Evolutionary conservation across 2,888 invertebrate genomes (phyloP), one percentile per base, ranked within the genome.

Genomic region (Apotomis turbidana): DNA sequence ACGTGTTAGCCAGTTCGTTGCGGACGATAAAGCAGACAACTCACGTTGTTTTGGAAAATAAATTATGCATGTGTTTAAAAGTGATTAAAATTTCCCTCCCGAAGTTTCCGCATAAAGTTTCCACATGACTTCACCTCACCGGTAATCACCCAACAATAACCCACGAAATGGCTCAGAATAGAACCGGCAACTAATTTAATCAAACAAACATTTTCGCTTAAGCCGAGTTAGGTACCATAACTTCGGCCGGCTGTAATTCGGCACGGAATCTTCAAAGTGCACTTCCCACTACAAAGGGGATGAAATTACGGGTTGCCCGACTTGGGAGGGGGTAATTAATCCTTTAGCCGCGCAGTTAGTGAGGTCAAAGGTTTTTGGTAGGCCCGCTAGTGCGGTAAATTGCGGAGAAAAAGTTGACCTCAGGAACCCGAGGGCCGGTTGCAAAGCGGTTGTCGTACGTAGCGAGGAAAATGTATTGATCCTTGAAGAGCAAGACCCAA

Each of bases 181-280:
- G 8, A 66, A 66, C 55, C 13, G 12, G 44, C 41, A 67, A 71
- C 61, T 61, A 67, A 67, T 71, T 71, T 67, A 71, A 71, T 67
- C 60, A 71, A 71, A 71, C 67, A 67, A 71, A 71, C 71, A 67
- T 61, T 71, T 71, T 41, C 67, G 51, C 57, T 62, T 54, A 71
- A 67, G 60, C 67, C 71, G 67, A 68, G 67, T 67, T 62, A 41
- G 41, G 41, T 41, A 49, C 67, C 67, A 71, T 67, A 71, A 71
- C 61, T 71, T 67, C 61, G 41, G 6, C 41, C 5, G 0, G 67
- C 36, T 66, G 66, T 71, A 71, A 71, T 71, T 71, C 71, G 59
- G 36, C 49, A 41, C 15, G 46, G 71, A 62, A 68, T 72, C 72
- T 72, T 72, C 72, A 72, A 72, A 72, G 72, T 72, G 72, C 72